A percentile compares a stretch with the other conserved stretches of the same genome.
Evolutionary conservation across 1,140 invertebrate species (phyloP).

Genomic region (Drosophila jambulina): DNA sequence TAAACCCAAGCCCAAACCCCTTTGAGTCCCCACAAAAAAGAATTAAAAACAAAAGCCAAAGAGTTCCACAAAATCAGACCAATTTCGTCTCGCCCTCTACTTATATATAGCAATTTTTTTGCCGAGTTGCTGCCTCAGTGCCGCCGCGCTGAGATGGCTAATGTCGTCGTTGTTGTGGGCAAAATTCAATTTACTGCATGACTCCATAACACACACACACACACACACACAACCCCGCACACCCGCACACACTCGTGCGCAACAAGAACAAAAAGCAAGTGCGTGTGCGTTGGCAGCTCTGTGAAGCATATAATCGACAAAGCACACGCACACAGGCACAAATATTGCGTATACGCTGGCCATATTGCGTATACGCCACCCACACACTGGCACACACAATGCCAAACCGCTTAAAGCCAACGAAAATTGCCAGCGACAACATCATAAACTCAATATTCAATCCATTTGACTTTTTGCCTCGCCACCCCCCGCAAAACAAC

Average conservation of each 20-base stretch:
- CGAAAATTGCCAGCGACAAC: constrained; percentile 82
- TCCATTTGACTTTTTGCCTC: constrained; percentile 80
- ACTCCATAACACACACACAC: constrained; percentile 69
- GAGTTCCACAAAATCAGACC: constrained; percentile 34
- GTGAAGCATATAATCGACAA: constrained; percentile 81
- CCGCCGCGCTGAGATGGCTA: constrained; percentile 66
- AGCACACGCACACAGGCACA: constrained; percentile 32
- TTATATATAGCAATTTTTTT: constrained; percentile 17
- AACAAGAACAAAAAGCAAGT: constrained; percentile 28
- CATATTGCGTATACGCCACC: constrained; percentile 69
- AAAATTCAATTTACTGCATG: constrained; percentile 82
- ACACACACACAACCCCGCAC: not conserved
- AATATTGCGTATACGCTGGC: constrained; percentile 55
- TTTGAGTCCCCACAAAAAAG: constrained; percentile 2
- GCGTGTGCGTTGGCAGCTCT: constrained; percentile 71
- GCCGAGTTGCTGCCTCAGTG: not conserved
- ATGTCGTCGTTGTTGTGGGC: constrained; percentile 78
- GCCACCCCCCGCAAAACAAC: constrained; percentile 1
- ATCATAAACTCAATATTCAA: constrained; percentile 84
- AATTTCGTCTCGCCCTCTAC: constrained; percentile 11
- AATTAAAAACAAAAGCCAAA: constrained; percentile 17
- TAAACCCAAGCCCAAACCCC: constrained; percentile 5
- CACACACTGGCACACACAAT: constrained; percentile 7
- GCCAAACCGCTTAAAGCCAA: constrained; percentile 80
- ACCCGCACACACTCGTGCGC: constrained; percentile 4